A percentile compares a stretch with the other conserved stretches of the same genome.
These are phyloP conservation scores for Pholis gunnellus DNA, from an alignment of 2,113 vertebrate genomes.

Conservation along the genomic window DNA sequence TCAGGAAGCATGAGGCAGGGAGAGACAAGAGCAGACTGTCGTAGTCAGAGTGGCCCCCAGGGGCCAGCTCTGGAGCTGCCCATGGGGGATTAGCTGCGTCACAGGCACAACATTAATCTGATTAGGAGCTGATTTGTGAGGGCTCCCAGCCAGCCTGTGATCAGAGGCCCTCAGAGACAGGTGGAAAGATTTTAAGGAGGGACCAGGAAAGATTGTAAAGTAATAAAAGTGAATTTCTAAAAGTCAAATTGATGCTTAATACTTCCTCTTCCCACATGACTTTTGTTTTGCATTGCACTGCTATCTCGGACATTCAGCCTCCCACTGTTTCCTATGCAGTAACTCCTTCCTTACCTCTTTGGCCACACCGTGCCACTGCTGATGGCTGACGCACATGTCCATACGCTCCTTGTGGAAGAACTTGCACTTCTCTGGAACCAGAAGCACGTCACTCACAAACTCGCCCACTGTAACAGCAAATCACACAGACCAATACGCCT, in stretches of 20 bases:
- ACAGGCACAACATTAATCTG: conserved; percentile 73
- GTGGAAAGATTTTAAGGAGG: conserved; percentile 22
- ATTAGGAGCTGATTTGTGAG: conserved; percentile 76
- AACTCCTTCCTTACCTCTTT: conserved; percentile 88
- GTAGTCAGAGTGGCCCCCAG: conserved; percentile 29
- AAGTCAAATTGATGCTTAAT: conserved; percentile 2
- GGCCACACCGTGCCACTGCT: conserved; percentile 93
- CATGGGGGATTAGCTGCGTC: conserved; percentile 70
- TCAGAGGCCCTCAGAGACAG: conserved; percentile 50
- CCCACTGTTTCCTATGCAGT: conserved; percentile 24
- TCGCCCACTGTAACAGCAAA: conserved; percentile 89
- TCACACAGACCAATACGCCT: conserved; percentile 27
- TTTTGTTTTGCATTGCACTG: conserved; percentile 1
- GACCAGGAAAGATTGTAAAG: conserved; percentile 6
- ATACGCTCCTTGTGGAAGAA: conserved; percentile 96
- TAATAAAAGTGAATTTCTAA: conserved; percentile 5
- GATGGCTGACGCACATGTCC: conserved; percentile 94
- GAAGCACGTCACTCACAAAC: conserved; percentile 95
- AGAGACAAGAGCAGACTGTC: conserved; percentile 28
- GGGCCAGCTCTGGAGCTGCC: conserved; percentile 40
- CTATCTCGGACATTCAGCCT: conserved; percentile 18
- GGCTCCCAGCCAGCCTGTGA: conserved; percentile 56
- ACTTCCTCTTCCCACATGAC: conserved; percentile 13
- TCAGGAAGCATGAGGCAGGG: conserved; percentile 4
- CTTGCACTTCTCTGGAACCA: conserved; percentile 95